Base-by-base conservation (phyloP, 2,797 vertebrate species). In the Spea hammondii region DNA sequence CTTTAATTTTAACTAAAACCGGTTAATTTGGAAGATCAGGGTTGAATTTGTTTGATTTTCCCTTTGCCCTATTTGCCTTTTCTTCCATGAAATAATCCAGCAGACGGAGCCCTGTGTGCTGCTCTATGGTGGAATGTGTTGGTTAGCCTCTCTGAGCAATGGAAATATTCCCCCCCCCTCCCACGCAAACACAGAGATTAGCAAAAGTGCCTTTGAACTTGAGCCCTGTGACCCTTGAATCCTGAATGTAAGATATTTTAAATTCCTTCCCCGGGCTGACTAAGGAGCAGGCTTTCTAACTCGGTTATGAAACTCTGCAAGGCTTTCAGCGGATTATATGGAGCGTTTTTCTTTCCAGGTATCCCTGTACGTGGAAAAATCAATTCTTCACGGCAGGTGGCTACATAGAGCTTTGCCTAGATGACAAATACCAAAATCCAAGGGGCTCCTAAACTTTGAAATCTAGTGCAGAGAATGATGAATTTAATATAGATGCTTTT, bases 151-250 rank as follows among this genome's bases (percentile, higher is more conserved):
- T 17, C 65, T 71, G 59, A 59, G 17, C 48, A 54, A 44, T 44
- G 55, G 70, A 54, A 81, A 69, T 72, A 76, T 71, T 76, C 49
- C 74, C 48, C 13, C 60, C 67, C 54, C 50, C 4, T 49, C 62
- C n/a, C 66, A 51, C 32, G 46, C 14, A 72, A 59, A 80, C 62
- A 50, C 46, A 72, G 57, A 72, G 64, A 68, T 81, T 77, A 72
- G 64, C 44, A 62, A 55, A 14, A 7, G 69, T 72, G 70, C 53
- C 79, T 81, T 81, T 81, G 74, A 77, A 77, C 74, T 73, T 77
- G 54, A 77, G 12, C 64, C 64, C 54, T 71, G 1, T 81, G 74
- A 73, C 69, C 74, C 60, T 70, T 64, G 14, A 10, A 44, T 54
- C 70, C 51, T 59, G 49, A 64, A n/a, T 76, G 59, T 54, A 67